A percentile compares a stretch with the other conserved stretches of the same genome.
Evolutionary conservation across 2,113 vertebrate genomes (phyloP).

Genomic region (Chionomys nivalis): DNA sequence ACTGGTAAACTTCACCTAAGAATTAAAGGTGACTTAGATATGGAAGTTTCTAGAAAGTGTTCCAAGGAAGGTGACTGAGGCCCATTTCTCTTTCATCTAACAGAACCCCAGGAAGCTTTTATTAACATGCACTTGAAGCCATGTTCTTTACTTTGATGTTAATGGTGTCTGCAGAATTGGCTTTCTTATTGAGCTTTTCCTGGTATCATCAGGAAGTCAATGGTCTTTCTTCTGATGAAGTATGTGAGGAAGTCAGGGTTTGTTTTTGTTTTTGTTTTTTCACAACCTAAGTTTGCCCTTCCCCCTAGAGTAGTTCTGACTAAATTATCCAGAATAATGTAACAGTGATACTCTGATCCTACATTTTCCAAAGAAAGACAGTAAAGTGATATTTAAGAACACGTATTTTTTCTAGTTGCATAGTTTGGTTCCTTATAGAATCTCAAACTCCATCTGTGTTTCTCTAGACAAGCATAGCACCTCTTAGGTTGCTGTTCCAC

Average conservation of each 20-base stretch:
- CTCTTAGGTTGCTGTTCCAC: background rate
- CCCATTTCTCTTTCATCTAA: background rate
- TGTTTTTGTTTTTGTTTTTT: background rate
- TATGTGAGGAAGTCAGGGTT: background rate
- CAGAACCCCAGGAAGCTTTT: background rate
- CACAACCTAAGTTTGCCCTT: background rate
- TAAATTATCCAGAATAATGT: conserved; percentile 5
- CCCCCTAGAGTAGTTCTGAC: background rate
- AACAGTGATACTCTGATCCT: background rate
- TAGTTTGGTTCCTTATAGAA: conserved; percentile 16
- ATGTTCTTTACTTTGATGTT: background rate
- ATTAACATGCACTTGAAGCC: background rate
- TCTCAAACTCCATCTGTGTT: background rate
- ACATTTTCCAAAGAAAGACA: background rate
- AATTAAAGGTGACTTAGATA: background rate
- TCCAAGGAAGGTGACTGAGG: background rate
- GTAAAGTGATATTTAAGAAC: background rate
- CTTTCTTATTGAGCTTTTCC: background rate
- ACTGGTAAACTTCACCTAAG: background rate
- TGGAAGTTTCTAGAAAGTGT: background rate
- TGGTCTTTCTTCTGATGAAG: background rate
- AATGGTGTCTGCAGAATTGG: background rate
- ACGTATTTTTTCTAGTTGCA: background rate
- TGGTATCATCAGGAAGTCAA: background rate
- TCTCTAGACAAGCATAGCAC: background rate